Evolutionary conservation across 2,888 invertebrate species (phyloP).

Genomic region (Agrotis clavis): DNA sequence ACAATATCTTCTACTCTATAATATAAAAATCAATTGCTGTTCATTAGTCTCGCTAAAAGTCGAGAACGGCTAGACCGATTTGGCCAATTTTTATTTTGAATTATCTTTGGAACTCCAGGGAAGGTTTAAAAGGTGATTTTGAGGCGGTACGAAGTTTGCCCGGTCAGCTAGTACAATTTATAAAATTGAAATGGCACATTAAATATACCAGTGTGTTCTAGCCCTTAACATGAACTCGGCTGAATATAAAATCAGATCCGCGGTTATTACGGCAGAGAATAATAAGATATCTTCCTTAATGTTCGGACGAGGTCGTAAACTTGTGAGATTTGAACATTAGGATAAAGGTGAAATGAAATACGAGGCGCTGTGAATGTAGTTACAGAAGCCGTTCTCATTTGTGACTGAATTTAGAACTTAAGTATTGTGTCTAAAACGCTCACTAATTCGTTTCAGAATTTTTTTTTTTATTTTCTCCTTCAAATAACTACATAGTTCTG

Average conservation of each 20-base stretch:
- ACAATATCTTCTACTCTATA: no score
- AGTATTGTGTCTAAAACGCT: not conserved
- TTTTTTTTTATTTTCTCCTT: no score
- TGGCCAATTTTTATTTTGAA: no score
- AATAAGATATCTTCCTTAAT: conserved; percentile 49
- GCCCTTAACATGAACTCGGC: conserved; percentile 8
- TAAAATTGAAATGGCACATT: no score
- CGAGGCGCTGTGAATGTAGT: not conserved
- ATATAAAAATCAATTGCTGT: no score
- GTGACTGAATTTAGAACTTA: conserved; percentile 1
- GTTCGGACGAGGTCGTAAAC: conserved; percentile 43
- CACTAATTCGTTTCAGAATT: not conserved
- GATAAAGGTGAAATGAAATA: conserved; percentile 41
- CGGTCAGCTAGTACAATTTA: no score
- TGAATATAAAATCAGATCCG: conserved; percentile 34
- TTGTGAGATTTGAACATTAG: conserved; percentile 41
- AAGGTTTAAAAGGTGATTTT: no score
- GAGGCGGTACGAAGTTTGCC: no score
- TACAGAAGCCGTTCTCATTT: not conserved
- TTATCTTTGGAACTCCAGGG: no score
- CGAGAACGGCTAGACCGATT: no score
- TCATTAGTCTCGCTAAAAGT: no score
- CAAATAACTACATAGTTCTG: no score
- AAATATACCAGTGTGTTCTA: not conserved
- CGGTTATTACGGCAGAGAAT: conserved; percentile 28